These are phyloP conservation scores for Drosophila triauraria DNA, from an alignment of 1,140 invertebrate genomes.

Conservation along the genomic window DNA sequence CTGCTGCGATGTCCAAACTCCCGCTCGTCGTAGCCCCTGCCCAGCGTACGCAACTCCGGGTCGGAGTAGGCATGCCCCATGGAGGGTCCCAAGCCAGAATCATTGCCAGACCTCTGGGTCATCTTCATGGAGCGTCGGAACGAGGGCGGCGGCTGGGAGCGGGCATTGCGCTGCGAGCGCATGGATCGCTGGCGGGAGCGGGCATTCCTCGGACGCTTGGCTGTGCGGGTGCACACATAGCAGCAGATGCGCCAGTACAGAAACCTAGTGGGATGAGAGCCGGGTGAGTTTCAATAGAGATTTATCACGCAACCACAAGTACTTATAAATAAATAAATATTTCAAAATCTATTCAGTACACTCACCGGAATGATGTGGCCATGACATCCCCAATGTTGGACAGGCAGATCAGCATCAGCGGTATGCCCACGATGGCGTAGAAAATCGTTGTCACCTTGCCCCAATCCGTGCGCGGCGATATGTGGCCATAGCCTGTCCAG, in stretches of 20 bases:
- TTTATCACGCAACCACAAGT: neutral
- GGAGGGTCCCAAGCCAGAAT: constrained; percentile 85
- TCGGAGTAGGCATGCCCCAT: constrained; percentile 87
- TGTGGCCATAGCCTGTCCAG: constrained; percentile 95
- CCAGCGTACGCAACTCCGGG: constrained; percentile 85
- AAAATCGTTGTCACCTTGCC: constrained; percentile 98
- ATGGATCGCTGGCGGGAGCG: constrained; percentile 69
- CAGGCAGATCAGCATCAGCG: constrained; percentile 96
- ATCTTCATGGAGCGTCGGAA: constrained; percentile 87
- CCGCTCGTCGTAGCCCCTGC: constrained; percentile 77
- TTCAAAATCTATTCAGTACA: constrained; percentile 8
- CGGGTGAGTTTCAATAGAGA: neutral
- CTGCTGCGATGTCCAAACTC: constrained; percentile 62
- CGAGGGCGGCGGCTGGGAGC: constrained; percentile 83
- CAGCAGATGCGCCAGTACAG: constrained; percentile 96
- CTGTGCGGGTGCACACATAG: constrained; percentile 93
- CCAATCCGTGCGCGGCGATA: constrained; percentile 95
- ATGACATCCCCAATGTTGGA: constrained; percentile 98
- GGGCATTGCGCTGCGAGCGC: constrained; percentile 61
- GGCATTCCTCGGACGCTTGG: constrained; percentile 87
- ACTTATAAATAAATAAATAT: neutral
- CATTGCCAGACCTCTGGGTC: constrained; percentile 89
- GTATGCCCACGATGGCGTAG: constrained; percentile 97
- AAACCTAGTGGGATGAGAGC: constrained; percentile 87
- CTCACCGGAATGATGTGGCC: constrained; percentile 95